phyloP scores from a whole-genome alignment of 1,140 invertebrate genomes.

The Trichonephila clavata region DNA sequence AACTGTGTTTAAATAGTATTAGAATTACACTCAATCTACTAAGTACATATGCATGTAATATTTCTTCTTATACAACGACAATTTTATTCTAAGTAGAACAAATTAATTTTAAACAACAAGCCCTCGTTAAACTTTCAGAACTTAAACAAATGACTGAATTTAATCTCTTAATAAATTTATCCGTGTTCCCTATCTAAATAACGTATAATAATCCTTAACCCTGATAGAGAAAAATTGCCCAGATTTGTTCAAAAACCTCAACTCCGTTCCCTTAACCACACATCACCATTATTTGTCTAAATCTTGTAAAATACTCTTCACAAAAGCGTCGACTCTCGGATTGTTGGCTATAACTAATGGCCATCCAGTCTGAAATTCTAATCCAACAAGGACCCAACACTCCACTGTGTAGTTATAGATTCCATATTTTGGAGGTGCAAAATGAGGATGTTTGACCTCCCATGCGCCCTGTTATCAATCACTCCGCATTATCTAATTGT shows the following conservation, averaged over 20 bases:
- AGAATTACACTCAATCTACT: no score
- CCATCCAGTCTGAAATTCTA: conserved; percentile 32
- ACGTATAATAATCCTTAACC: neutral
- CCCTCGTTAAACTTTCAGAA: neutral
- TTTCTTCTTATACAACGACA: no score
- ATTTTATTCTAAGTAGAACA: no score
- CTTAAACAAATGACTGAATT: neutral
- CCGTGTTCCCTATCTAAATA: neutral
- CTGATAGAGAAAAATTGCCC: conserved; percentile 23
- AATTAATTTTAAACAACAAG: no score
- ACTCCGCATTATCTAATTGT: conserved; percentile 65
- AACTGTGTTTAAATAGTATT: no score
- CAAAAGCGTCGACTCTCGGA: neutral
- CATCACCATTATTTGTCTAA: conserved; percentile 25
- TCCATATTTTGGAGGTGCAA: conserved; percentile 53
- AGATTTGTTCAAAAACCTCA: conserved; percentile 13
- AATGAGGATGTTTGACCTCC: conserved; percentile 52
- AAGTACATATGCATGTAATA: no score
- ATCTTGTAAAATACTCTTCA: conserved; percentile 18
- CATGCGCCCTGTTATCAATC: conserved; percentile 37
- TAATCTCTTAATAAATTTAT: neutral
- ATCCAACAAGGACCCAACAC: conserved; percentile 43
- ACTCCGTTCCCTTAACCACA: neutral
- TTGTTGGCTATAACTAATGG: conserved; percentile 57
- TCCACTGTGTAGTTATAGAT: conserved; percentile 43